Evolutionary conservation across 2,797 vertebrate genomes (phyloP).

Genomic region (Molossus alvarezi): DNA sequence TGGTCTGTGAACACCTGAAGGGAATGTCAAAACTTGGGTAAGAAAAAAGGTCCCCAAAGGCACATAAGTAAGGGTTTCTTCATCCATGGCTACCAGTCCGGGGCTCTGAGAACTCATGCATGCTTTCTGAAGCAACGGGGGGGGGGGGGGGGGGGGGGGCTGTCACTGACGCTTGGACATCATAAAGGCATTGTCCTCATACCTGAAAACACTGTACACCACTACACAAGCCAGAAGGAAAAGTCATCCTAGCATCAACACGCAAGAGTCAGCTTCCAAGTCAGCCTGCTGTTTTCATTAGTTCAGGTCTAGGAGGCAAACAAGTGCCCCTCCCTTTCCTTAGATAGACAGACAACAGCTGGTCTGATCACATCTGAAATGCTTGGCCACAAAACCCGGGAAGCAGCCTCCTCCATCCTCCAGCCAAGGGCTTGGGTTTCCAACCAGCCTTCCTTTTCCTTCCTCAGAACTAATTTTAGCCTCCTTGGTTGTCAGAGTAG

Average conservation of each 20-base stretch:
- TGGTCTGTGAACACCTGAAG: neutral
- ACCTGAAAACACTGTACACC: conserved; percentile 2
- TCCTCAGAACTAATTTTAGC: conserved; percentile 91
- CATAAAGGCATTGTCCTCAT: neutral
- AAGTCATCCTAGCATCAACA: conserved; percentile 76
- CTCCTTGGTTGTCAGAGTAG: conserved; percentile 72
- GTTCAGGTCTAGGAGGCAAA: conserved; percentile 87
- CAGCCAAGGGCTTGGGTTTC: conserved; percentile 85
- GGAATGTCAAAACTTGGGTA: conserved; percentile 54
- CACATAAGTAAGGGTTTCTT: conserved; percentile 3
- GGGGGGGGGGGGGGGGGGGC: accelerated
- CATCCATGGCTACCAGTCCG: neutral
- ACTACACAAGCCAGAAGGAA: neutral
- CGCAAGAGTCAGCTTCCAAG: conserved; percentile 84
- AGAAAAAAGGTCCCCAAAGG: conserved; percentile 67
- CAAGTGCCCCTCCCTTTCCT: conserved; percentile 81
- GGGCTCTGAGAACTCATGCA: neutral
- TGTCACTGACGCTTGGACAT: neutral
- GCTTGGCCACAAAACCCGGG: conserved; percentile 88
- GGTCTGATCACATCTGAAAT: conserved; percentile 89
- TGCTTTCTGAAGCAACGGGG: neutral
- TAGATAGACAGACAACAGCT: conserved; percentile 92
- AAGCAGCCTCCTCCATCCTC: conserved; percentile 81
- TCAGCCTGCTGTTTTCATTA: conserved; percentile 89
- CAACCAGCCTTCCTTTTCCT: conserved; percentile 86